Conservation (phyloP, 2,888 invertebrate species). For the Papilio protenor region DNA sequence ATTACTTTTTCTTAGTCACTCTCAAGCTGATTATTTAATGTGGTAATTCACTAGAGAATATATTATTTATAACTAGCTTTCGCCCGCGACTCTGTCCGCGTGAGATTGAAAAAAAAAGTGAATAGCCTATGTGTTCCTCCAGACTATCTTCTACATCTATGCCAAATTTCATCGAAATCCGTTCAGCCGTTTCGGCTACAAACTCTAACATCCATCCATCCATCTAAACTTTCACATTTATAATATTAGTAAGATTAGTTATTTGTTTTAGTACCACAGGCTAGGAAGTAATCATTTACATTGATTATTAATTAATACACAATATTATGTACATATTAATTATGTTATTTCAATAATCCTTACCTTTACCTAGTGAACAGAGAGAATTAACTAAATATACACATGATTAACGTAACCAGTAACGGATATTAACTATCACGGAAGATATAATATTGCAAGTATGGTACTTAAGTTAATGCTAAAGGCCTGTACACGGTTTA, state of each 20-base stretch:
- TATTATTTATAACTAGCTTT: neutral
- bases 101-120: too few relatives aligned
- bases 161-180: too few relatives aligned
- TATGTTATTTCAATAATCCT: constrained; percentile 11
- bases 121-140: too few relatives aligned
- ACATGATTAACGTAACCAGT: neutral
- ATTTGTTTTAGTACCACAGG: neutral
- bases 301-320: neutral
- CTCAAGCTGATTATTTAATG: neutral
- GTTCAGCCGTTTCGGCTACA: too few relatives aligned
- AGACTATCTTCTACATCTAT: too few relatives aligned
- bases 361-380: neutral
- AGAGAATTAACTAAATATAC: constrained; percentile 8
- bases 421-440: neutral
- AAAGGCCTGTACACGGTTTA: too few relatives aligned
- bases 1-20: neutral
- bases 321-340: constrained; percentile 1
- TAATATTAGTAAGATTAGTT: too few relatives aligned
- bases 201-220: too few relatives aligned
- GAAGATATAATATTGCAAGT: neutral
- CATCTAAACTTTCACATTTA: too few relatives aligned
- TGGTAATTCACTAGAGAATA: neutral
- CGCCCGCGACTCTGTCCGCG: too few relatives aligned
- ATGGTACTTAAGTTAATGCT: too few relatives aligned
- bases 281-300: neutral